A percentile compares a stretch with the other conserved stretches of the same genome.
phyloP scores from a whole-genome alignment of 2,797 vertebrate genomes.

The Ibycter americanus region DNA sequence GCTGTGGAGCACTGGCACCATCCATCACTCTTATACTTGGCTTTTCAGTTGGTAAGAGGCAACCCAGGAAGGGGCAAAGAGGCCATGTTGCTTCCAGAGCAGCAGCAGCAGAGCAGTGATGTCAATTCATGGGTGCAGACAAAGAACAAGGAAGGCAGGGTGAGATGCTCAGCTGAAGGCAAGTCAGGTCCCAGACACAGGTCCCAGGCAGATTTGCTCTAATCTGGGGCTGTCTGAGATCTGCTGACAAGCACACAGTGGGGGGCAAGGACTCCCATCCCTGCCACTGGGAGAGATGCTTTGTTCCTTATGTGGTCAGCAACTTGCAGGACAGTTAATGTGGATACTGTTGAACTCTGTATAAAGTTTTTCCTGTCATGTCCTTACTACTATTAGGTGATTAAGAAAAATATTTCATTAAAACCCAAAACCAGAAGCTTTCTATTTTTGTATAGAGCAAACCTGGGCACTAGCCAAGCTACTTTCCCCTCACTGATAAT shows the following conservation, averaged over 20 bases:
- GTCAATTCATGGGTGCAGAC: accelerated
- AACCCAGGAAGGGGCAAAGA: not conserved
- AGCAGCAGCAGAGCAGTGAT: accelerated
- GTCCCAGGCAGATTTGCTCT: not conserved
- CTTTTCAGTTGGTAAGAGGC: not conserved
- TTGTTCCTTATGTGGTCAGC: not conserved
- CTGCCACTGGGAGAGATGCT: not conserved
- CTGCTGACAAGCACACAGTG: not conserved
- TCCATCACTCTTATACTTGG: not conserved
- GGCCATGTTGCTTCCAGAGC: accelerated
- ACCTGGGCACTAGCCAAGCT: not conserved
- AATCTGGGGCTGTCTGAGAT: not conserved
- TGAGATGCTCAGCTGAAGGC: not conserved
- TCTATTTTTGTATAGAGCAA: not conserved
- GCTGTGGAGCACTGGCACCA: not conserved
- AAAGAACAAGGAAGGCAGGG: not conserved
- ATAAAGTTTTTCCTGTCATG: not conserved
- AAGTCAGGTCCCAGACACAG: not conserved
- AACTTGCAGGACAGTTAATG: not conserved
- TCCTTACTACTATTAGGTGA: not conserved
- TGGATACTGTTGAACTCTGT: not conserved
- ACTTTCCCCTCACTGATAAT: not conserved
- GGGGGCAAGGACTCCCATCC: not conserved
- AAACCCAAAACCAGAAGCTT: not conserved
- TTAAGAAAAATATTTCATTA: not conserved